Conservation (phyloP, 2,113 vertebrate genomes). For the Parus major region DNA sequence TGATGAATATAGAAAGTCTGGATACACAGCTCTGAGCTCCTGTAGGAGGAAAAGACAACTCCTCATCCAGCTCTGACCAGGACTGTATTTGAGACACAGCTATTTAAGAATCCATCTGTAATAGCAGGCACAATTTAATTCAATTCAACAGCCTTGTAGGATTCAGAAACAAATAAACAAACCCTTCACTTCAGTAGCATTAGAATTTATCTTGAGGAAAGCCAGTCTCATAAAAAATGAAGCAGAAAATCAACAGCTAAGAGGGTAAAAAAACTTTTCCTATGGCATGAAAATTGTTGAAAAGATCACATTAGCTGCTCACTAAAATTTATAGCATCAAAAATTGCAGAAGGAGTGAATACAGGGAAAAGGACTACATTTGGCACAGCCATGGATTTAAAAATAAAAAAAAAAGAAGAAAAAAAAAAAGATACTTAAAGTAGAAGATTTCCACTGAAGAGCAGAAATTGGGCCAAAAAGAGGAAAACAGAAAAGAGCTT, state of each 20-base stretch:
- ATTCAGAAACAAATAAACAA: conserved; percentile 24
- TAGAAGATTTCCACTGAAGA: neutral
- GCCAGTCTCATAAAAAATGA: neutral
- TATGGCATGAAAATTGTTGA: conserved; percentile 9
- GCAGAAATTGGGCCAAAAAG: neutral
- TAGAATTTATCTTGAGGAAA: conserved; percentile 30
- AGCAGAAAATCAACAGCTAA: conserved; percentile 26
- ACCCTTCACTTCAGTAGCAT: neutral
- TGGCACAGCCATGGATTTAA: neutral
- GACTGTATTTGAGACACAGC: neutral
- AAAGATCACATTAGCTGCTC: neutral
- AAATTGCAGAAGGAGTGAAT: neutral
- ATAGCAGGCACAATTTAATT: conserved; percentile 18
- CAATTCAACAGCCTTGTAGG: conserved; percentile 8
- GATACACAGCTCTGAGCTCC: neutral
- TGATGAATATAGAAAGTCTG: neutral
- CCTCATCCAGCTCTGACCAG: neutral
- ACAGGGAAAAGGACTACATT: neutral
- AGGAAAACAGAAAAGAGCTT: neutral
- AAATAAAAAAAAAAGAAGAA: neutral
- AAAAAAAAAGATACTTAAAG: neutral
- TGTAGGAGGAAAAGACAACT: neutral
- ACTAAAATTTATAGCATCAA: neutral
- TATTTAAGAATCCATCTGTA: neutral
- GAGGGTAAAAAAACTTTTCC: conserved; percentile 6